These are phyloP conservation scores for Dysdera silvatica DNA, from an alignment of 1,140 invertebrate genomes.

Conservation along the genomic window DNA sequence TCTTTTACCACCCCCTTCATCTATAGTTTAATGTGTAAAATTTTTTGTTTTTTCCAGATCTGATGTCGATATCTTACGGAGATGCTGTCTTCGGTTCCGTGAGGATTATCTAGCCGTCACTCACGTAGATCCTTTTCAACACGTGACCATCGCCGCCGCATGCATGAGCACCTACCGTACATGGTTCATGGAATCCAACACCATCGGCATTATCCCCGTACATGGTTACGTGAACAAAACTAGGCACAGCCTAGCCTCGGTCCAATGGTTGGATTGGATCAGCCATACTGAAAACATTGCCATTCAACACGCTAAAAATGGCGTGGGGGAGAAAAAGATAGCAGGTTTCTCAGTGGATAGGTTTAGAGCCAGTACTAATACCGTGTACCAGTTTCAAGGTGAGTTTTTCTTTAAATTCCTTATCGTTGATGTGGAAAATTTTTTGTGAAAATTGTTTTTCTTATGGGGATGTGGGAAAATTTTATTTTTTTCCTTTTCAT, in stretches of 20 bases:
- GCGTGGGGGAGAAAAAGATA: neutral
- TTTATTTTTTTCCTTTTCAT: too few relatives aligned
- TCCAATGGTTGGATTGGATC: constrained; percentile 21
- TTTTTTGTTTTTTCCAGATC: neutral
- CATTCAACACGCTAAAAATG: constrained; percentile 18
- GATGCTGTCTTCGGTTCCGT: neutral
- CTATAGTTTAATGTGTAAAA: neutral
- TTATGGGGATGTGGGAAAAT: too few relatives aligned
- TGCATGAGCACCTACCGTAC: constrained; percentile 10
- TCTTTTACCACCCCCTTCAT: neutral
- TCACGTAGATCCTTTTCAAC: neutral
- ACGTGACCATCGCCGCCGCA: constrained; percentile 1
- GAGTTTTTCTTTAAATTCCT: too few relatives aligned
- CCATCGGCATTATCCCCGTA: constrained; percentile 18
- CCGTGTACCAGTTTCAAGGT: constrained; percentile 7
- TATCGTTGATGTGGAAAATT: too few relatives aligned
- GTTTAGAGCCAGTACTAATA: neutral
- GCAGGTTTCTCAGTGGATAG: neutral
- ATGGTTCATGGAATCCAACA: constrained; percentile 3
- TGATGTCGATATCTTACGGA: constrained; percentile 2
- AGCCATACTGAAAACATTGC: neutral
- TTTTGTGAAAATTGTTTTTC: too few relatives aligned
- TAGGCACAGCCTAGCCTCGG: neutral
- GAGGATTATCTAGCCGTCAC: neutral
- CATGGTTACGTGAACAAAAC: constrained; percentile 5